A percentile compares a stretch with the other conserved stretches of the same genome.
Evolutionary conservation across 2,888 invertebrate species (phyloP).

Genomic region (Lasius platythorax): DNA sequence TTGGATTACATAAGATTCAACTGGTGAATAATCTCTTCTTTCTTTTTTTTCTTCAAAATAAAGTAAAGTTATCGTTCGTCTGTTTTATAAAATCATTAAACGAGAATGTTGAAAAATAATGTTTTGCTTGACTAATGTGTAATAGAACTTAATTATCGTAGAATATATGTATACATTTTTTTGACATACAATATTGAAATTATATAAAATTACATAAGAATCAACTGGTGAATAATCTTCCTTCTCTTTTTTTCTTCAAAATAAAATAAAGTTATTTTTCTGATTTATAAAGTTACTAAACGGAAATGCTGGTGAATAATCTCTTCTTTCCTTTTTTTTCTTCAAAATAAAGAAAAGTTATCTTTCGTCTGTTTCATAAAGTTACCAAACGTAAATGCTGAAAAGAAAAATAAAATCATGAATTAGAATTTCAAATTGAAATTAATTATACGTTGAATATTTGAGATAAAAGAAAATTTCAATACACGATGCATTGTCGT

Average conservation of each 20-base stretch:
- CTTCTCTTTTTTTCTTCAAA: not conserved
- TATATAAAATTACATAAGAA: not conserved
- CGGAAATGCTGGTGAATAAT: constrained; percentile 43
- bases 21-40: not conserved
- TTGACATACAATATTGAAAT: not conserved
- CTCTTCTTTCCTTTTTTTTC: not conserved
- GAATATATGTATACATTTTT: not conserved
- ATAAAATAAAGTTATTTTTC: not conserved
- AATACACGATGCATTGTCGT: not conserved
- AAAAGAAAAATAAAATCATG: not conserved
- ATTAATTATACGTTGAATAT: not conserved
- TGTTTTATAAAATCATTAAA: constrained; percentile 37
- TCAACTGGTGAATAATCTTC: not conserved
- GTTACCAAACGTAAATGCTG: constrained; percentile 56
- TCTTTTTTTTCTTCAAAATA: not conserved
- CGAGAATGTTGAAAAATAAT: constrained; percentile 45
- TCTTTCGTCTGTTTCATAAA: not conserved
- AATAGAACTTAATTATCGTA: not conserved
- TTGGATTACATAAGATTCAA: not conserved
- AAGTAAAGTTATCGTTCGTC: not conserved
- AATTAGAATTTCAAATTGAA: not conserved
- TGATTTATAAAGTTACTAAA: constrained; percentile 37
- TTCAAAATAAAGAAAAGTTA: constrained; percentile 7
- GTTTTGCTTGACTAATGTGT: not conserved
- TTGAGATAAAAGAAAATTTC: not conserved